A percentile compares a stretch with the other conserved stretches of the same genome.
These are phyloP conservation scores for Semaprochilodus insignis DNA, from an alignment of 2,797 vertebrate genomes.

Conservation along the genomic window DNA sequence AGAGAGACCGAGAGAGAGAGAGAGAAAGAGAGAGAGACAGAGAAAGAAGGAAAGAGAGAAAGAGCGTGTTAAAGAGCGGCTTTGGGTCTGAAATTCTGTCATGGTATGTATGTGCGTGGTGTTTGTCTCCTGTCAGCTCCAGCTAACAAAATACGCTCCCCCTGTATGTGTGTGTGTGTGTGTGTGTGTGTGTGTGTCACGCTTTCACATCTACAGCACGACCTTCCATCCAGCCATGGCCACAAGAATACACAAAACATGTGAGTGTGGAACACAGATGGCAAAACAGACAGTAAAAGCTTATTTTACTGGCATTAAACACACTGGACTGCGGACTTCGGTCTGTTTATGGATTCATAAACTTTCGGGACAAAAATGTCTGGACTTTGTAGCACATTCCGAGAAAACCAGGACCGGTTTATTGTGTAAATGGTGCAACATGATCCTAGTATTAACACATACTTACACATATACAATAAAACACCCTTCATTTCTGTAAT, in stretches of 20 bases:
- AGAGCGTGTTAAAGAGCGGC: background rate
- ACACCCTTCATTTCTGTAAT: no score
- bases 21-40: background rate
- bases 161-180: background rate
- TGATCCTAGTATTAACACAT: no score
- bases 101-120: background rate
- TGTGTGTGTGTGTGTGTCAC: background rate
- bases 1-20: background rate
- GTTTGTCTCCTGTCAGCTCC: background rate
- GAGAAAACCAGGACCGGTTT: no score
- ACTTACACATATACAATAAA: no score
- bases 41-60: background rate
- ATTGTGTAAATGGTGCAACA: no score
- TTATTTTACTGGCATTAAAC: background rate
- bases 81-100: slow-evolving; percentile 17
- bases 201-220: slow-evolving; percentile 1
- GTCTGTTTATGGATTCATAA: no score
- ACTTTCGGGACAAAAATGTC: no score
- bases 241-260: background rate
- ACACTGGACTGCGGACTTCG: background rate
- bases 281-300: background rate
- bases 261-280: background rate
- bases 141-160: background rate
- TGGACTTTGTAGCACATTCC: no score
- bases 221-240: background rate